Base-by-base conservation (phyloP, 2,113 vertebrate genomes). In the Vireo altiloquus region DNA sequence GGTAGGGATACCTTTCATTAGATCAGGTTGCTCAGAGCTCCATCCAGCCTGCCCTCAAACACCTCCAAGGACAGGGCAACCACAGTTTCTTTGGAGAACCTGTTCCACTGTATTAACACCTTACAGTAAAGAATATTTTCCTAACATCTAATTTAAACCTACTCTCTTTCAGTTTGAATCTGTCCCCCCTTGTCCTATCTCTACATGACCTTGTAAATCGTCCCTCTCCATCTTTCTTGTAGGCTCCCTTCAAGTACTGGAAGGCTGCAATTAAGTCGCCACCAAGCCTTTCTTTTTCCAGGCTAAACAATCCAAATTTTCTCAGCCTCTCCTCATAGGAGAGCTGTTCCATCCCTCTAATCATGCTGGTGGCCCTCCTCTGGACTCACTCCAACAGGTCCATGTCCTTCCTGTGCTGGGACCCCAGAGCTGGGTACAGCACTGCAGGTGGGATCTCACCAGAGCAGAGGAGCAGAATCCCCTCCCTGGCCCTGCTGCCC, bases 381-480 rank as follows among this genome's bases (percentile, higher is more conserved):
- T 64, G 49, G 40, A 46, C 39, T 65, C 0, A 0, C 8, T 49
- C 50, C 24, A 49, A 6, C 30, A 76, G 35, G 0, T 49, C 60
- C 35, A 16, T n/a, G 24, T 20, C 16, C 10, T 42, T 30, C 31
- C 31, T 35, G 13, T 42, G 44, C 61, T 66, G 82, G 15, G 8
- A 25, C 7, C 25, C 35, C 52, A 66, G 20, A 30, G 52, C 52
- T 66, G 50, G 33, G 1, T 40, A 4, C 52, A 66, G 42, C 7
- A 0, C 10, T 57, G 4, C 30, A 85, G 35, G 19, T 65, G 42
- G 59, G 60, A 7, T 85, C 60, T 75, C 50, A 49, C 2, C 42
- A 75, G 42, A 24, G 40, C 40, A 84, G 28, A 74, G 50, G 20
- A 13, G 13, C 50, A 75, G 28, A 65, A 49, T 75, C 30, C 19